Conservation (phyloP, 1,140 invertebrate species). For the Drosophila pallidifrons region DNA sequence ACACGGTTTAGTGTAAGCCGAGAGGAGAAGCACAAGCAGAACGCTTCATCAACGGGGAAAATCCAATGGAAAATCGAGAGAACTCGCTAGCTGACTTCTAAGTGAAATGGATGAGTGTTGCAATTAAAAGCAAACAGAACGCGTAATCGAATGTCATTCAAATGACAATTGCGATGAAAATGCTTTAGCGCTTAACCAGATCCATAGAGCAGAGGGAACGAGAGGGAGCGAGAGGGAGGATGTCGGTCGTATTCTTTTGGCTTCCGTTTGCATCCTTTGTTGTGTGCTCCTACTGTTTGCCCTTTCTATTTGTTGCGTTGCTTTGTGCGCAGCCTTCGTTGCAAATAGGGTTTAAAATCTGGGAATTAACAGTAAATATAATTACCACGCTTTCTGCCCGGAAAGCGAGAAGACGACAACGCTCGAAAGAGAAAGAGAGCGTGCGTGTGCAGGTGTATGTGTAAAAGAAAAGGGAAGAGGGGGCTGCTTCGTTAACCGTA, state of each 20-base stretch:
- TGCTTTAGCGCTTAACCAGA: conserved; percentile 1
- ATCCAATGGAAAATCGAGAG: conserved; percentile 2
- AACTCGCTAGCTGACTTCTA: conserved; percentile 34
- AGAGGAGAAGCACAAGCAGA: background rate
- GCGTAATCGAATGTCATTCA: conserved; percentile 74
- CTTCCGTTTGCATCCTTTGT: conserved; percentile 23
- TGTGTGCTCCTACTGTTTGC: conserved; percentile 14
- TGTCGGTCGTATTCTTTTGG: conserved; percentile 10
- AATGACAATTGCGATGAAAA: conserved; percentile 46
- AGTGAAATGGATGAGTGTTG: conserved; percentile 64
- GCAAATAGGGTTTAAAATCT: conserved; percentile 50
- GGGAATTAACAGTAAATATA: conserved; percentile 75
- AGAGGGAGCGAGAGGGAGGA: background rate
- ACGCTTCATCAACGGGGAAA: background rate
- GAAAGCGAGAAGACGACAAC: background rate
- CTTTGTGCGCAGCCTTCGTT: conserved; percentile 43
- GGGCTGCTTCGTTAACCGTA: background rate
- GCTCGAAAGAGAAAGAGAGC: background rate
- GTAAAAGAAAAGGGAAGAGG: background rate
- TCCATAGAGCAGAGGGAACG: background rate
- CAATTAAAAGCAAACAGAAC: conserved; percentile 75
- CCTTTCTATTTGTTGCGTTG: conserved; percentile 17
- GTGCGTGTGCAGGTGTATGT: background rate
- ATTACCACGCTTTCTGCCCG: conserved; percentile 56
- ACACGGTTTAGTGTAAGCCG: background rate